Conservation (phyloP, 1,140 invertebrate genomes). For the Hirudo medicinalis region DNA sequence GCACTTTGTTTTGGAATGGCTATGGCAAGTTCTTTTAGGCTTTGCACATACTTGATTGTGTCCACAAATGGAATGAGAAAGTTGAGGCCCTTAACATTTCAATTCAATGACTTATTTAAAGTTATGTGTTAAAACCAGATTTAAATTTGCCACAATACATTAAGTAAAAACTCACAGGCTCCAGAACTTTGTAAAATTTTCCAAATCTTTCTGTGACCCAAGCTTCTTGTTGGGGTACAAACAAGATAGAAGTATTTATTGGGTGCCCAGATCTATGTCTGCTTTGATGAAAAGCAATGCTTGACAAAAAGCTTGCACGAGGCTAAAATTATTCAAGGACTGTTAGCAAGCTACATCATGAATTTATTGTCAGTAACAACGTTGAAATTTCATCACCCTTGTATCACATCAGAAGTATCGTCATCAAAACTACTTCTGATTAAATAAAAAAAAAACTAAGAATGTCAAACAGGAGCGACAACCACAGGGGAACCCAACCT, state of each 20-base stretch:
- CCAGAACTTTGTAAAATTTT: conserved; percentile 77
- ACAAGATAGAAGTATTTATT: conserved; percentile 83
- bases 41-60: conserved; percentile 91
- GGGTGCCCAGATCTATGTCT: conserved; percentile 40
- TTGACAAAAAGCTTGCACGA: no score
- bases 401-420: no score
- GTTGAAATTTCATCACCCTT: no score
- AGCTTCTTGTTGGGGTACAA: conserved; percentile 97
- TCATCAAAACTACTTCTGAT: no score
- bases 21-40: conserved; percentile 96
- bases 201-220: conserved; percentile 99
- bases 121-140: not conserved
- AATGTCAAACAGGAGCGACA: no score
- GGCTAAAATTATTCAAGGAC: no score
- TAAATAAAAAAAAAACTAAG: no score
- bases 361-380: no score
- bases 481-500: no score
- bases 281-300: conserved; percentile 2
- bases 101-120: not conserved
- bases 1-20: conserved; percentile 97
- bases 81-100: conserved; percentile 62
- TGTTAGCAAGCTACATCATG: no score
- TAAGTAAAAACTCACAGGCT: conserved; percentile 50
- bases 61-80: conserved; percentile 81
- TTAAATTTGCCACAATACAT: not conserved